Percentiles rank a stretch among this genome's conserved stretches.
Evolutionary conservation across 1,140 invertebrate species (phyloP).

Genomic region (Nomia melanderi): DNA sequence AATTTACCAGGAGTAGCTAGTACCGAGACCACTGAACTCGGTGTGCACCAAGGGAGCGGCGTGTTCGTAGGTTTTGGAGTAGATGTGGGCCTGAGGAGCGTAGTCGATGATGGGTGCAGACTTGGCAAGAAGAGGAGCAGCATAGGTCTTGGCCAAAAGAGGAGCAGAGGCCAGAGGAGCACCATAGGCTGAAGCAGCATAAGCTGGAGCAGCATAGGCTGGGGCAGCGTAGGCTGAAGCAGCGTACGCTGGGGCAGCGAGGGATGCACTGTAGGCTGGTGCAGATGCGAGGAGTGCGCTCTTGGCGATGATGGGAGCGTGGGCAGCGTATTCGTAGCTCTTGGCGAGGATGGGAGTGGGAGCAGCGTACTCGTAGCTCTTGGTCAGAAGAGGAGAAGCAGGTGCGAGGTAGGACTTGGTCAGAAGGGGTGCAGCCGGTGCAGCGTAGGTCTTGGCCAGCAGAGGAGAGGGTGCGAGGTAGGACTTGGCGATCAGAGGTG

Average conservation of each 20-base stretch:
- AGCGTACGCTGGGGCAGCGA: neutral
- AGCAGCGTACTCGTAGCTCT: conserved; percentile 25
- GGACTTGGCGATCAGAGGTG: conserved; percentile 54
- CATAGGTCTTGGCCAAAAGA: conserved; percentile 54
- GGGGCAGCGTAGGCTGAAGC: too few species aligned
- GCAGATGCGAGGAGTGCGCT: conserved; percentile 50
- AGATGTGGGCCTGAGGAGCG: conserved; percentile 56
- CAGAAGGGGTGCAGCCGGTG: conserved; percentile 59
- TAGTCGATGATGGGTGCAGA: conserved; percentile 38
- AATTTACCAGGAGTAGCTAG: conserved; percentile 79
- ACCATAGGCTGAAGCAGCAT: too few species aligned
- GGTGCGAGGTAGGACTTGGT: conserved; percentile 43
- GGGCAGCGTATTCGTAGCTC: conserved; percentile 60
- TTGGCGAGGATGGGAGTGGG: conserved; percentile 42
- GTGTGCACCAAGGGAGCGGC: conserved; percentile 67
- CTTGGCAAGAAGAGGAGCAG: conserved; percentile 48
- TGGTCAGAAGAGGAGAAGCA: conserved; percentile 6
- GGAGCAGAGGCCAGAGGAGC: conserved; percentile 61
- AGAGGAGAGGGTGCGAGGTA: conserved; percentile 33
- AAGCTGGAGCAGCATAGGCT: neutral
- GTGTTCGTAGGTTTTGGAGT: conserved; percentile 42
- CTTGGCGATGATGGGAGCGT: conserved; percentile 42
- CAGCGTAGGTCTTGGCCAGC: conserved; percentile 45
- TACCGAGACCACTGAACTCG: conserved; percentile 77
- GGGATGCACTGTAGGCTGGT: neutral